phyloP scores from a whole-genome alignment of 2,888 invertebrate species.

The Caenorhabditis uteleia region DNA sequence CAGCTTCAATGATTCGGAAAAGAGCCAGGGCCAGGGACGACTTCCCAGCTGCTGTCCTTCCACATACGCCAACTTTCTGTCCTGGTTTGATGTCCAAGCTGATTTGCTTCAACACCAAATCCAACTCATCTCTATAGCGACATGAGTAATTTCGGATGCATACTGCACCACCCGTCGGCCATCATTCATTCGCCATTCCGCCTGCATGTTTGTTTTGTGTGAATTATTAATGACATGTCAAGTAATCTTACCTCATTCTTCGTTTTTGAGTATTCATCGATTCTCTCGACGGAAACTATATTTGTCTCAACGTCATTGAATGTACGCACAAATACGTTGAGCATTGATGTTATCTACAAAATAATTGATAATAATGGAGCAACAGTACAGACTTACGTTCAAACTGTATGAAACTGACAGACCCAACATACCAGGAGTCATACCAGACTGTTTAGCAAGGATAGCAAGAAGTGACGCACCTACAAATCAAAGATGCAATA shows the following conservation, averaged over 20 bases:
- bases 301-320: slow-evolving; percentile 95
- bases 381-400: slow-evolving; percentile 65
- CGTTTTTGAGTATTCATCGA: slow-evolving; percentile 62
- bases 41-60: slow-evolving; percentile 70
- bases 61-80: slow-evolving; percentile 74
- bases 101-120: slow-evolving; percentile 71
- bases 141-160: slow-evolving; percentile 42
- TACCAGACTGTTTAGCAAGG: slow-evolving; percentile 41
- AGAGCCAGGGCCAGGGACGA: slow-evolving; percentile 67
- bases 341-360: slow-evolving; percentile 85
- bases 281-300: slow-evolving; percentile 91
- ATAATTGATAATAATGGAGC: no score
- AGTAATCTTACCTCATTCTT: no score
- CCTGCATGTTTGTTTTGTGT: no score
- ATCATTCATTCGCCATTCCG: slow-evolving; percentile 45
- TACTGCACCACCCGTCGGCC: slow-evolving; percentile 49
- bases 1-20: slow-evolving; percentile 67
- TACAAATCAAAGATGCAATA: no score
- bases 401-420: slow-evolving; percentile 73
- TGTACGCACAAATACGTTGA: slow-evolving; percentile 95
- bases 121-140: slow-evolving; percentile 80
- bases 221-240: no score
- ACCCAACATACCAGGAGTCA: slow-evolving; percentile 73
- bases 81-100: slow-evolving; percentile 73
- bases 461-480: slow-evolving; percentile 50